Percentiles rank a stretch among this genome's conserved stretches.
Conservation (phyloP, 2,888 invertebrate species). For the Mythimna impura region DNA sequence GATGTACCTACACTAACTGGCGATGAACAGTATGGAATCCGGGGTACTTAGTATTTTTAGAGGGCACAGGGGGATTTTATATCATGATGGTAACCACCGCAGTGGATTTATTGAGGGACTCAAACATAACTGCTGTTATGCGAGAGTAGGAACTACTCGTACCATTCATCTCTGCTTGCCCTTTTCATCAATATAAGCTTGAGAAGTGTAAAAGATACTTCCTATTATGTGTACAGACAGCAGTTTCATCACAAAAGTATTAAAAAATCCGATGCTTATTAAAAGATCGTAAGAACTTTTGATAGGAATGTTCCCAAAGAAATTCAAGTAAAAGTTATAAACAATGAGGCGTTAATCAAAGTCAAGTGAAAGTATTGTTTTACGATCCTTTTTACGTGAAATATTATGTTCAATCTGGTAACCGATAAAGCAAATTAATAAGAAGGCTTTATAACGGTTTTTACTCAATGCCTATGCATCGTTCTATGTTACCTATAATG, state of each 20-base stretch:
- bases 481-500: neutral
- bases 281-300: slow-evolving; percentile 19
- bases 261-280: slow-evolving; percentile 17
- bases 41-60: neutral
- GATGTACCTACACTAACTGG: neutral
- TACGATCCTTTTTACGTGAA: slow-evolving; percentile 20
- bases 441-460: slow-evolving; percentile 15
- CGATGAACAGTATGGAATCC: neutral
- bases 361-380: slow-evolving; percentile 27
- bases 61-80: neutral
- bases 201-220: slow-evolving; percentile 5
- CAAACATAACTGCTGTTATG: neutral
- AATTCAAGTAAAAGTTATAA: slow-evolving; percentile 23
- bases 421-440: slow-evolving; percentile 41
- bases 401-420: slow-evolving; percentile 38
- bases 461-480: neutral
- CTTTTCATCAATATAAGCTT: neutral
- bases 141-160: neutral
- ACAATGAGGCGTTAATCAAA: slow-evolving; percentile 39
- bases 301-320: slow-evolving; percentile 18
- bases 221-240: neutral
- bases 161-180: neutral
- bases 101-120: neutral
- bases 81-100: neutral
- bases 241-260: slow-evolving; percentile 20